Evolutionary conservation across 2,113 vertebrate genomes (phyloP).

Genomic region (Ovis canadensis): DNA sequence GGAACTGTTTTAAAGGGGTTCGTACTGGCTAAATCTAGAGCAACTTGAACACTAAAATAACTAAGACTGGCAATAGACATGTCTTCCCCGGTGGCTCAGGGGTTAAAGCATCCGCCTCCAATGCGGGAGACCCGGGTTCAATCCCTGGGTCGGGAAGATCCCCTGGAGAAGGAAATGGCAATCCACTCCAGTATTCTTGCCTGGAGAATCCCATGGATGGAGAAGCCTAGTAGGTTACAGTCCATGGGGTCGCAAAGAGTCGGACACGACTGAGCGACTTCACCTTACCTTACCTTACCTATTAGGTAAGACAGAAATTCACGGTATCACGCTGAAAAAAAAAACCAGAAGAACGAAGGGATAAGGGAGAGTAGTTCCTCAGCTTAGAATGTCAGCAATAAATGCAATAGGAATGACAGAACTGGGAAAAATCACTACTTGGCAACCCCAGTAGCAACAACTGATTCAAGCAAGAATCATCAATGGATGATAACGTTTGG

Average conservation of each 20-base stretch:
- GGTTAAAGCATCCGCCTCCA: too few species aligned
- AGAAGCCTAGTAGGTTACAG: too few species aligned
- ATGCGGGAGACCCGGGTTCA: too few species aligned
- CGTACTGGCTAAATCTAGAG: background rate
- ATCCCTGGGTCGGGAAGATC: too few species aligned
- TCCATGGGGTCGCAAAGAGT: too few species aligned
- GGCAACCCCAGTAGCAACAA: background rate
- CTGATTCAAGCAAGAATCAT: background rate
- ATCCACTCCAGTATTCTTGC: too few species aligned
- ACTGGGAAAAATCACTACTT: background rate
- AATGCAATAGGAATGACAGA: background rate
- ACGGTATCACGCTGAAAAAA: background rate
- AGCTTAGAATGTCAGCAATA: background rate
- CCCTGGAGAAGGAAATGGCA: too few species aligned
- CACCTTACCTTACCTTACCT: too few species aligned
- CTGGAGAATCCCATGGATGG: too few species aligned
- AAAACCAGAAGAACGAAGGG: background rate
- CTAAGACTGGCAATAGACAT: background rate
- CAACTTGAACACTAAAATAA: background rate
- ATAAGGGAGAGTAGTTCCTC: background rate
- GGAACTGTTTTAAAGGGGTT: background rate
- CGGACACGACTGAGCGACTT: too few species aligned
- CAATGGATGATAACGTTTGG: background rate
- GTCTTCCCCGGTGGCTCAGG: too few species aligned
- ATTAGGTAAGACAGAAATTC: background rate